Evolutionary conservation across 2,888 invertebrate genomes (phyloP).

Genomic region (Drosophila testacea): DNA sequence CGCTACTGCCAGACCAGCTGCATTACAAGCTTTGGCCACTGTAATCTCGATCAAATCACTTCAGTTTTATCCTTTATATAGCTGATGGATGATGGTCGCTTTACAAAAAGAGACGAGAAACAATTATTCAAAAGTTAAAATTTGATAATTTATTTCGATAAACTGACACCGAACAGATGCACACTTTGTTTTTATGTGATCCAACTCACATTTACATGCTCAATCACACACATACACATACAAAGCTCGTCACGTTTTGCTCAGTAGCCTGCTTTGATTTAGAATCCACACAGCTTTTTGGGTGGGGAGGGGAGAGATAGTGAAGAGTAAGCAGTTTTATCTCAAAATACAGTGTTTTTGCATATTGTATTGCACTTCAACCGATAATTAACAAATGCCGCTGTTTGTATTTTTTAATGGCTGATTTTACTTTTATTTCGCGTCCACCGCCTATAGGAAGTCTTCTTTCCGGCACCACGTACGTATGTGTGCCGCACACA

Average conservation of each 20-base stretch:
- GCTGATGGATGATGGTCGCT: conserved; percentile 29
- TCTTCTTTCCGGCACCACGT: conserved; percentile 52
- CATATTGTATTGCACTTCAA: conserved; percentile 3
- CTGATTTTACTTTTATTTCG: conserved; percentile 14
- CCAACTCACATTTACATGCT: neutral
- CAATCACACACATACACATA: conserved; percentile 5
- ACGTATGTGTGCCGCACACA: conserved; percentile 32
- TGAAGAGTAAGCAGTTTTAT: neutral
- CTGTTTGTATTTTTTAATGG: conserved; percentile 29
- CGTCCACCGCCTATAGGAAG: conserved; percentile 41
- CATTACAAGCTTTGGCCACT: conserved; percentile 56
- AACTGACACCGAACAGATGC: conserved; percentile 50
- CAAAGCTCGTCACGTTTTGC: conserved; percentile 30
- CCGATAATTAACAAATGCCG: conserved; percentile 17
- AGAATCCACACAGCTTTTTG: neutral
- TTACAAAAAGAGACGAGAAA: conserved; percentile 31
- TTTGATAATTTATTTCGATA: conserved; percentile 45
- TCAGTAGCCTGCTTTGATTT: conserved; percentile 46
- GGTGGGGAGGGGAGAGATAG: neutral
- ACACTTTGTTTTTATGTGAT: conserved; percentile 43
- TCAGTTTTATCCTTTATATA: conserved; percentile 8
- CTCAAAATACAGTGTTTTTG: neutral
- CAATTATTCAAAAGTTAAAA: conserved; percentile 32
- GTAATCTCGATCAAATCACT: neutral
- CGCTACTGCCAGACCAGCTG: conserved; percentile 68